A percentile compares a stretch with the other conserved stretches of the same genome.
Conservation (phyloP, 2,797 vertebrate species). For the Spheniscus humboldti region DNA sequence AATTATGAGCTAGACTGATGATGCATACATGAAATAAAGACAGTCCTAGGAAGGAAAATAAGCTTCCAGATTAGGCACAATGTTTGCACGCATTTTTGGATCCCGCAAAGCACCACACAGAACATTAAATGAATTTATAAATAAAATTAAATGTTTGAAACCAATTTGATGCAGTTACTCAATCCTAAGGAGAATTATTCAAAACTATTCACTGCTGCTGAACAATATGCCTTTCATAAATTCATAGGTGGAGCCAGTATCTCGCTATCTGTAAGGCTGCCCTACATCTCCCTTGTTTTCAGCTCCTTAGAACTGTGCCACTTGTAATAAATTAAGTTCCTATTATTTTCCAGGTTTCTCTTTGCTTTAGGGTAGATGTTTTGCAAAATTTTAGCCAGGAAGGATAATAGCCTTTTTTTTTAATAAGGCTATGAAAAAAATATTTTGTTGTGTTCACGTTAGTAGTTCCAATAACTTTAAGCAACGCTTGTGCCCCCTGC, state of each 20-base stretch:
- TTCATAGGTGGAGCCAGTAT: neutral
- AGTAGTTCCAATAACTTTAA: neutral
- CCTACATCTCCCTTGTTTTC: neutral
- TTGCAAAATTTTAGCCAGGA: neutral
- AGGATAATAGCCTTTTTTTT: neutral
- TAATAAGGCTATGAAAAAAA: neutral
- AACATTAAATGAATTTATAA: neutral
- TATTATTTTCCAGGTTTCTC: neutral
- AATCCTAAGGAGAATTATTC: neutral
- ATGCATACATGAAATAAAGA: neutral
- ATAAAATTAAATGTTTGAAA: neutral
- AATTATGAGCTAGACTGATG: neutral
- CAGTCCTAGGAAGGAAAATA: neutral
- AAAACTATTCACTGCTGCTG: neutral
- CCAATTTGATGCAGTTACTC: neutral
- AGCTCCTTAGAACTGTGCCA: neutral
- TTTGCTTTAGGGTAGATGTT: neutral
- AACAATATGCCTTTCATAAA: neutral
- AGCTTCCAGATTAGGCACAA: neutral
- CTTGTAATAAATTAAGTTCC: neutral
- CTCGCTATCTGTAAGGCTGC: neutral
- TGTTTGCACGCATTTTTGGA: neutral
- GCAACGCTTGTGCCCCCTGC: neutral
- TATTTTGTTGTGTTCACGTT: accelerated
- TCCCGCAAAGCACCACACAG: neutral